These are phyloP conservation scores for Lepidurus packardi DNA, from an alignment of 1,140 invertebrate genomes.

Conservation along the genomic window DNA sequence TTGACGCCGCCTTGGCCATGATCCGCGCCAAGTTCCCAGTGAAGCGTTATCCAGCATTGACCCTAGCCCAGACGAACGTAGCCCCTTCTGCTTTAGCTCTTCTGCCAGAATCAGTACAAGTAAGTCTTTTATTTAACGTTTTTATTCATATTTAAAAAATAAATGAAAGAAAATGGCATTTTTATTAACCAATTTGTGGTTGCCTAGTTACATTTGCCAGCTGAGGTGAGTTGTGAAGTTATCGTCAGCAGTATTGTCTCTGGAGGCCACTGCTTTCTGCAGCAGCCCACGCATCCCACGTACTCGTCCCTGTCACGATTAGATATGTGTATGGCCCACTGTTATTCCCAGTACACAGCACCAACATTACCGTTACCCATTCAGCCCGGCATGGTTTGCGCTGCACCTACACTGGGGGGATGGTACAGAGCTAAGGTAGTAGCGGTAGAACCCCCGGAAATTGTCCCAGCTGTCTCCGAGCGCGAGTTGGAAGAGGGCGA, in stretches of 20 bases:
- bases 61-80: conserved; percentile 66
- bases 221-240: conserved; percentile 88
- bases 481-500: conserved; percentile 25
- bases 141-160: not conserved
- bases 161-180: not conserved
- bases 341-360: conserved; percentile 58
- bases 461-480: not conserved
- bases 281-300: conserved; percentile 87
- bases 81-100: conserved; percentile 53
- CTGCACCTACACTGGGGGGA: conserved; percentile 67
- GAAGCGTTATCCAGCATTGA: conserved; percentile 68
- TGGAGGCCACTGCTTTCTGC: conserved; percentile 83
- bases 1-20: conserved; percentile 70
- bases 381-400: conserved; percentile 56
- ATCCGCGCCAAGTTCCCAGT: conserved; percentile 76
- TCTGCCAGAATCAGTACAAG: conserved; percentile 58
- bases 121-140: conserved; percentile 45
- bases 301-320: conserved; percentile 71
- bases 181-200: conserved; percentile 23
- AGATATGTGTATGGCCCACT: conserved; percentile 61
- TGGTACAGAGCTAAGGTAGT: conserved; percentile 88
- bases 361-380: conserved; percentile 59
- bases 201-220: conserved; percentile 71
- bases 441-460: conserved; percentile 43
- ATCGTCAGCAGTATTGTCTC: conserved; percentile 74